These are phyloP conservation scores for Allochrocebus solatus DNA, from an alignment of 2,797 vertebrate genomes.

Conservation along the genomic window DNA sequence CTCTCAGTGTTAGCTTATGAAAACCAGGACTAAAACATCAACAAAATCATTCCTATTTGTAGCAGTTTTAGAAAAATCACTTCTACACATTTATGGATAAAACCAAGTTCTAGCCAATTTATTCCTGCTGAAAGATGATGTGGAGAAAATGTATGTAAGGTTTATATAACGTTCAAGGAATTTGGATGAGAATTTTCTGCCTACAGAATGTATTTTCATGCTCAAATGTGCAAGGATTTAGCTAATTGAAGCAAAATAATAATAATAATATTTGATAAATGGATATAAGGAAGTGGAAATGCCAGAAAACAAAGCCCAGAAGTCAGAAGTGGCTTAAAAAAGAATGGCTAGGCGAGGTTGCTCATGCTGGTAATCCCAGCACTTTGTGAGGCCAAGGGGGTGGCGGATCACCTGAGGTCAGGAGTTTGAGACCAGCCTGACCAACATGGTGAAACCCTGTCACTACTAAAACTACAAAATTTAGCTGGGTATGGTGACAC, in stretches of 20 bases:
- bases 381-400: too few relatives aligned
- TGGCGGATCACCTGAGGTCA: too few relatives aligned
- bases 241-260: conserved; percentile 6
- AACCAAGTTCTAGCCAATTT: not conserved
- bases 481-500: too few relatives aligned
- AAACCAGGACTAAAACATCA: conserved; percentile 34
- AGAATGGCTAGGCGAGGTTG: rapidly evolving
- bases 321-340: not conserved
- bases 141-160: not conserved
- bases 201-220: not conserved
- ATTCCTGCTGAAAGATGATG: not conserved
- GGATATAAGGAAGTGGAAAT: not conserved
- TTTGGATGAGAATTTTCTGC: not conserved
- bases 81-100: not conserved
- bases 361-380: too few relatives aligned
- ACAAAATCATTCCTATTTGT: conserved; percentile 8
- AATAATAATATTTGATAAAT: not conserved
- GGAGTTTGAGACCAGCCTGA: too few relatives aligned
- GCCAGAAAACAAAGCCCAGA: not conserved
- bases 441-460: too few relatives aligned
- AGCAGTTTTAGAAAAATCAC: conserved; percentile 32
- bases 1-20: conserved; percentile 19
- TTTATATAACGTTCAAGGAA: not conserved
- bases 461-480: too few relatives aligned
- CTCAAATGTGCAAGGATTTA: not conserved